Evolutionary conservation across 2,888 invertebrate genomes (phyloP), one percentile per base, ranked within the genome.

Genomic region (Rotaria macrura): DNA sequence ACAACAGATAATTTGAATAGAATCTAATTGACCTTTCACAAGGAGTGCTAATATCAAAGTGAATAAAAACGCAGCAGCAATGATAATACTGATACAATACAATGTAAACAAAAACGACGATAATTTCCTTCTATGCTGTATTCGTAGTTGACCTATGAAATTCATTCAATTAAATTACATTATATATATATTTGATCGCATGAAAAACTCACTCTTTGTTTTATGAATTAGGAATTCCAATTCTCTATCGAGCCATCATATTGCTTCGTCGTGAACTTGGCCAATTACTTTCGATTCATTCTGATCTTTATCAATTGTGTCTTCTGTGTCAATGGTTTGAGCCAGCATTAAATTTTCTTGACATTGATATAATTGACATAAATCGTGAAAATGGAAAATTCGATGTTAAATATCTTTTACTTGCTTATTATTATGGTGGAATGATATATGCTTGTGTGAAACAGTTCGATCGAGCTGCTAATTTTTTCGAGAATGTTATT

Each of bases 351-450:
- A 94, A 94, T 89, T 94, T 95, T 90, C 92, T 98, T 88, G 94
- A 97, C 89, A 93, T 94, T 84, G 97, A 97, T 92, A 94, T 97
- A 85, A 95, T 95, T 87, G 95, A 95, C 88, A 96, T 97, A 89
- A 94, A 95, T 89, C 54, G 92, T 91, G 90, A 93, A 92, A 94
- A 94, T 89, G 94, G 94, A 88, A 93, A 94, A 89, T 94, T 94
- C 91, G 95, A 95, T 90, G 93, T 95, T 0, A 95, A 95, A 92
- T 94, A 95, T 91, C 96, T 96, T 90, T 93, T 98, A 85, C 93
- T 96, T 0, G 97, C 96, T 91, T 97, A 95, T 90, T 97, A 97
- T 91, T 98, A 98, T 90, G 97, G 97, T 86, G 97, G 97, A 85
- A 96, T 97, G 95, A 95, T 97, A 88, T 97, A 96, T 91, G 94